Base-by-base conservation (phyloP, 2,797 vertebrate genomes). In the Sphaeramia orbicularis region DNA sequence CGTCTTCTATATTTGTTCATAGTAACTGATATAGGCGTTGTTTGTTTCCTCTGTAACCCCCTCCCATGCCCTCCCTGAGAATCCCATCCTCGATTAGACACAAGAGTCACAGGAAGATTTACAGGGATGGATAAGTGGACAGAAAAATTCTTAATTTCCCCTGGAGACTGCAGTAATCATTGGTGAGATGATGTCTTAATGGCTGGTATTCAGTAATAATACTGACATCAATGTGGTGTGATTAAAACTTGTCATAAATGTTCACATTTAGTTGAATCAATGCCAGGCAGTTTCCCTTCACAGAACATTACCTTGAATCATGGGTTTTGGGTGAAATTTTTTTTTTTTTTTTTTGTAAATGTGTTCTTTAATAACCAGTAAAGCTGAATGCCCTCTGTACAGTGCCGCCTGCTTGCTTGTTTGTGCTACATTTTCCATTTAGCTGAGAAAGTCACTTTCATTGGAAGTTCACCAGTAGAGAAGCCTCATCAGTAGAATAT, bases 11-110 rank as follows among this genome's bases (percentile, higher is more conserved):
- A 82, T 78, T 78, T 84, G 74, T 75, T 71, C 73, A 61, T 13
- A 37, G 74, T 84, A 87, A 88, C 72, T 78, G 84, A 87, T 87
- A 83, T 43, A 79, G 60, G 61, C 32, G 12, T 59, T 83, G 75
- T 84, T 59, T 83, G 75, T 84, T 89, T 87, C 82, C 53, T 9
- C 74, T 62, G 44, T 61, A 47, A 74, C 76, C 79, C 76, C 75
- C 70, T 65, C 73, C 74, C 53, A 64, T 54, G 50, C 65, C 68
- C 61, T 68, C 53, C 41, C 42, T 63, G 72, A 71, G 63, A 86
- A 45, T 60, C 61, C 45, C 54, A 36, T 66, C 57, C 15, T 54
- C 65, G 62, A 61, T 75, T 76, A 65, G 68, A 81, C 37, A n/a
- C 62, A 44, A 14, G 18, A 53, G 52, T 61, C 66, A 56, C 32